Conservation (phyloP, 2,113 vertebrate species). For the Albula goreensis region DNA sequence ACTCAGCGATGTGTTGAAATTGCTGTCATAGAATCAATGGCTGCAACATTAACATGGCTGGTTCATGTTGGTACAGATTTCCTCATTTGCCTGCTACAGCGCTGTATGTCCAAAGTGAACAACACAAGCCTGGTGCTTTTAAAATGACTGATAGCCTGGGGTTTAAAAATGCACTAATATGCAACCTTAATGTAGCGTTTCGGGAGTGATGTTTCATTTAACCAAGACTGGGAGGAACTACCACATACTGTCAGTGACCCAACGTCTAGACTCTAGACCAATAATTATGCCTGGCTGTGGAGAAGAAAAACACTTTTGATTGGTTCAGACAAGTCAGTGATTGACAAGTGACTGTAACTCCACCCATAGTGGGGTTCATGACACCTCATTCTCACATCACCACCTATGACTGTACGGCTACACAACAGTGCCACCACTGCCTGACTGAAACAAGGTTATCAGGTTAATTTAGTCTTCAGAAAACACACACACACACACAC, state of each 20-base stretch:
- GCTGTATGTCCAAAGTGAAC: background rate
- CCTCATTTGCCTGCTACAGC: background rate
- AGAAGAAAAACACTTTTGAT: background rate
- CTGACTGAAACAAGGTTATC: background rate
- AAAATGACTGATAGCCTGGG: too few relatives aligned
- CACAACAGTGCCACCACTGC: background rate
- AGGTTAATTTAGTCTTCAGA: too few relatives aligned
- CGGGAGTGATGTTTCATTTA: too few relatives aligned
- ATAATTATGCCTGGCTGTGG: background rate
- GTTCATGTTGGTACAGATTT: background rate
- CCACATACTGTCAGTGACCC: too few relatives aligned
- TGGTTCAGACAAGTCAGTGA: background rate
- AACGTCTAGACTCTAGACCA: too few relatives aligned
- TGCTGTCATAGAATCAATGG: background rate
- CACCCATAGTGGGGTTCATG: too few relatives aligned
- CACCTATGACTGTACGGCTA: too few relatives aligned
- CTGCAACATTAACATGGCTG: background rate
- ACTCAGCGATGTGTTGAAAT: background rate
- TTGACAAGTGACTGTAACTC: too few relatives aligned
- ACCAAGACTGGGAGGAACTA: too few relatives aligned
- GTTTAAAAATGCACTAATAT: too few relatives aligned
- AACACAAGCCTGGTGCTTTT: background rate
- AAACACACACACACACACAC: background rate
- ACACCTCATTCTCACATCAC: too few relatives aligned
- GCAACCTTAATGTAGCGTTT: too few relatives aligned